Percentiles rank a stretch among this genome's conserved stretches.
Evolutionary conservation across 2,888 invertebrate genomes (phyloP).

Genomic region (Syrphus vitripennis): DNA sequence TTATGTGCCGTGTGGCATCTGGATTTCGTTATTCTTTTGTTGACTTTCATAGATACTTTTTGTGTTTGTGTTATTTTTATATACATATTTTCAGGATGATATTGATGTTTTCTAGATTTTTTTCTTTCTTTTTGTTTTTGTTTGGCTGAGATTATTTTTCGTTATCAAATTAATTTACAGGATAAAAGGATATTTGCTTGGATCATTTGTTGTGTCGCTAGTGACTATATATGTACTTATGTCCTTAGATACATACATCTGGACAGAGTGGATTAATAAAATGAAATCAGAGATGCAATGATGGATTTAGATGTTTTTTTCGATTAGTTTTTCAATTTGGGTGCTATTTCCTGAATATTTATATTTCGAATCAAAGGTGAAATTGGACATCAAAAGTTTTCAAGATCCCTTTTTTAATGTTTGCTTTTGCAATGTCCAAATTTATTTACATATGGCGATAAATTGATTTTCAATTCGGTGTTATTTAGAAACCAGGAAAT

Average conservation of each 20-base stretch:
- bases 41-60: conserved; percentile 15
- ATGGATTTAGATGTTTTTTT: conserved; percentile 49
- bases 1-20: conserved; percentile 33
- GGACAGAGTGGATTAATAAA: conserved; percentile 46
- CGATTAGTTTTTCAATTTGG: conserved; percentile 68
- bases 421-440: neutral
- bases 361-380: conserved; percentile 21
- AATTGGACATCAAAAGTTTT: neutral
- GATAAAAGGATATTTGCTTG: conserved; percentile 51
- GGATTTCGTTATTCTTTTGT: conserved; percentile 10
- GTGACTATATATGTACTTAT: conserved; percentile 27
- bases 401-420: neutral
- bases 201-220: conserved; percentile 53
- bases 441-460: neutral
- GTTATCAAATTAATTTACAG: conserved; percentile 68
- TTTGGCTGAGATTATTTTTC: conserved; percentile 21
- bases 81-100: conserved; percentile 46
- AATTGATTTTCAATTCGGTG: neutral
- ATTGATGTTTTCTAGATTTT: conserved; percentile 51
- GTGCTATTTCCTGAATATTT: conserved; percentile 43
- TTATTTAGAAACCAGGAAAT: conserved; percentile 1
- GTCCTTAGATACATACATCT: neutral
- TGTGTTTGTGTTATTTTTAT: conserved; percentile 31
- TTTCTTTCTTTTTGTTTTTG: neutral
- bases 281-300: conserved; percentile 32